A percentile compares a stretch with the other conserved stretches of the same genome.
Evolutionary conservation across 2,888 invertebrate species (phyloP).

Genomic region (Drosophila emarginata): DNA sequence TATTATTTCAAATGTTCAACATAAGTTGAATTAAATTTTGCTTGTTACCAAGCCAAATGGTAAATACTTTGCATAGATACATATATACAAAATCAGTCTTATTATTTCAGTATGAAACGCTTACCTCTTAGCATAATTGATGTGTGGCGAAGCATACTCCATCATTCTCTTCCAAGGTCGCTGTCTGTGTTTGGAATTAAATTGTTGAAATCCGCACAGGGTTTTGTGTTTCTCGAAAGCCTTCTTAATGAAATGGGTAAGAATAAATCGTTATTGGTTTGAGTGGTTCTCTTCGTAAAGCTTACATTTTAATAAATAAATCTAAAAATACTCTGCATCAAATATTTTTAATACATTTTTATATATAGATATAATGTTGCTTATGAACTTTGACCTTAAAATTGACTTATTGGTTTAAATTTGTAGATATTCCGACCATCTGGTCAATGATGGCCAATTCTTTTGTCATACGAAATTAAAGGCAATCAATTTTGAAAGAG

Average conservation of each 20-base stretch:
- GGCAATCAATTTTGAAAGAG: constrained; percentile 62
- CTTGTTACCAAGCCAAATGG: too few relatives aligned
- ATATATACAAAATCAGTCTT: neutral
- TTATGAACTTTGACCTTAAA: neutral
- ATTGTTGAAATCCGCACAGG: neutral
- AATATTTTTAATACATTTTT: neutral
- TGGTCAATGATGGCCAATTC: constrained; percentile 25
- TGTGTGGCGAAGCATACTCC: neutral
- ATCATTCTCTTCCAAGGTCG: neutral
- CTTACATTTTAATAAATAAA: neutral
- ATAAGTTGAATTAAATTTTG: too few relatives aligned
- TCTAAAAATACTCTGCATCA: neutral
- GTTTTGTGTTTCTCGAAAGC: too few relatives aligned
- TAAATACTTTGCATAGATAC: too few relatives aligned
- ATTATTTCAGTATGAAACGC: neutral
- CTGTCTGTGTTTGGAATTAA: neutral
- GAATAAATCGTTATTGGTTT: neutral
- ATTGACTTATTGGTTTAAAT: neutral
- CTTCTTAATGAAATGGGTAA: neutral
- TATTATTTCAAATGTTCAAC: too few relatives aligned
- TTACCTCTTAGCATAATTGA: neutral
- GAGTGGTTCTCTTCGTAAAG: neutral
- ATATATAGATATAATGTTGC: neutral
- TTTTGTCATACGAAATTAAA: constrained; percentile 66
- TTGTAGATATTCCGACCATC: constrained; percentile 13